A percentile compares a stretch with the other conserved stretches of the same genome.
phyloP scores from a whole-genome alignment of 2,113 vertebrate genomes.

The Proteles cristata region DNA sequence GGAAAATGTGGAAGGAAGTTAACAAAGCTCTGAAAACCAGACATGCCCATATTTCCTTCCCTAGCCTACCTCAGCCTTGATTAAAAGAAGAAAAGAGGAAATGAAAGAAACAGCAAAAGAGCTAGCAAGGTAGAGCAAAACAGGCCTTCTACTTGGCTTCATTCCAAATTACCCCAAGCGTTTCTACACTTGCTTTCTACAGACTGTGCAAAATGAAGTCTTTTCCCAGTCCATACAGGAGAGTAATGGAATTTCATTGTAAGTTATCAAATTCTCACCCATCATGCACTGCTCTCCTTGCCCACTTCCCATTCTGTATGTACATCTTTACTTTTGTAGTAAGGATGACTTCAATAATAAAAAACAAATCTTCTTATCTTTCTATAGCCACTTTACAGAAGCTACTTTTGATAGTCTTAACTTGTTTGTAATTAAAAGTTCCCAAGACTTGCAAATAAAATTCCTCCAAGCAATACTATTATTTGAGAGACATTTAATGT shows the following conservation, averaged over 20 bases:
- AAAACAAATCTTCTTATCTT: not conserved
- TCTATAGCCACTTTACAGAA: not conserved
- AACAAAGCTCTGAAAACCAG: constrained; percentile 24
- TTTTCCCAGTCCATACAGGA: not conserved
- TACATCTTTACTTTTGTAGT: constrained; percentile 6
- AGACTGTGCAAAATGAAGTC: constrained; percentile 31
- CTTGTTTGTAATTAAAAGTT: not conserved
- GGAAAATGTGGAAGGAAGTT: not conserved
- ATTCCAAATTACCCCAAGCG: not conserved
- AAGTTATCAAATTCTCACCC: constrained; percentile 15
- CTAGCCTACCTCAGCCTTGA: constrained; percentile 1
- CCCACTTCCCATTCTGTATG: not conserved
- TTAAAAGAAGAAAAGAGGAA: constrained; percentile 55
- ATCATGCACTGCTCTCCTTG: not conserved
- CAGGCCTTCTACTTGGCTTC: not conserved
- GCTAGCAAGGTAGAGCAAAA: not conserved
- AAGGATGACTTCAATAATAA: constrained; percentile 2
- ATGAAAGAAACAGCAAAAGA: constrained; percentile 47
- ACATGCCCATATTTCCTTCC: constrained; percentile 1
- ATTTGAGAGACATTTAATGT: constrained; percentile 61
- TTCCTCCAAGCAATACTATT: not conserved
- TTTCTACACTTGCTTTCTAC: constrained; percentile 30
- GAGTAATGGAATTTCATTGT: constrained; percentile 34
- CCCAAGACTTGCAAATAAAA: constrained; percentile 20
- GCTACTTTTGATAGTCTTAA: constrained; percentile 25